Evolutionary conservation across 2,113 vertebrate species (phyloP).

Genomic region (Cyprinodon tularosa): DNA sequence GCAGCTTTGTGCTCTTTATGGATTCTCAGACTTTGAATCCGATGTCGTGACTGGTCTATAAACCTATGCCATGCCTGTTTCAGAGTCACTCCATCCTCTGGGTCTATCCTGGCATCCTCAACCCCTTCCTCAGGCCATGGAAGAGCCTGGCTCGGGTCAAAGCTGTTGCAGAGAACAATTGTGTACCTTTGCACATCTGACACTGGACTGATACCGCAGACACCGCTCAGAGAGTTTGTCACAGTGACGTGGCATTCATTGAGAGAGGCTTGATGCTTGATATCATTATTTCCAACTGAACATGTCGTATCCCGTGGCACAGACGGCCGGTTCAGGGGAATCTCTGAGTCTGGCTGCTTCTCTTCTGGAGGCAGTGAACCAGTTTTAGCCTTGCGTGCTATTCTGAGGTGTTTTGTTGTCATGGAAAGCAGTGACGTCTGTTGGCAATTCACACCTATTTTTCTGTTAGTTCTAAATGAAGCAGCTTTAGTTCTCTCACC

Average conservation of each 20-base stretch:
- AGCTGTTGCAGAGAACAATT: slow-evolving; percentile 52
- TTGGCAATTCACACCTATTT: slow-evolving; percentile 58
- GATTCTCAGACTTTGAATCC: slow-evolving; percentile 77
- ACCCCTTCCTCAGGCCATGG: slow-evolving; percentile 68
- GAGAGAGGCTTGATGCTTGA: slow-evolving; percentile 30
- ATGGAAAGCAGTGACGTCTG: slow-evolving; percentile 53
- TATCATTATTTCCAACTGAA: slow-evolving; percentile 46
- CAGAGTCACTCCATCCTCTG: slow-evolving; percentile 72
- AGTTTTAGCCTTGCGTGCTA: slow-evolving; percentile 41
- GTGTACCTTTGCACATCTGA: slow-evolving; percentile 79
- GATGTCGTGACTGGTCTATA: slow-evolving; percentile 79
- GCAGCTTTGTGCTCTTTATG: slow-evolving; percentile 92
- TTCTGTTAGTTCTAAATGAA: slow-evolving; percentile 38
- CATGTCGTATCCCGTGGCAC: slow-evolving; percentile 55
- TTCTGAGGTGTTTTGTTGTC: slow-evolving; percentile 56
- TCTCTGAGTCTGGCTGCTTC: slow-evolving; percentile 35
- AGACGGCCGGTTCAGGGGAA: slow-evolving; percentile 53
- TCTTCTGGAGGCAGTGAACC: slow-evolving; percentile 56
- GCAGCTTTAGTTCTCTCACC: slow-evolving; percentile 38
- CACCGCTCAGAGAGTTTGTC: slow-evolving; percentile 67
- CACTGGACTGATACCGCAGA: slow-evolving; percentile 64
- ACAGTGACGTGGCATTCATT: slow-evolving; percentile 60
- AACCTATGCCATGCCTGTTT: slow-evolving; percentile 86
- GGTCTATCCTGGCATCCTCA: slow-evolving; percentile 54
- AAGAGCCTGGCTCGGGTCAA: slow-evolving; percentile 42